Evolutionary conservation across 2,113 vertebrate genomes (phyloP), one percentile per base, ranked within the genome.

Genomic region (Herpetotheres cachinnans): DNA sequence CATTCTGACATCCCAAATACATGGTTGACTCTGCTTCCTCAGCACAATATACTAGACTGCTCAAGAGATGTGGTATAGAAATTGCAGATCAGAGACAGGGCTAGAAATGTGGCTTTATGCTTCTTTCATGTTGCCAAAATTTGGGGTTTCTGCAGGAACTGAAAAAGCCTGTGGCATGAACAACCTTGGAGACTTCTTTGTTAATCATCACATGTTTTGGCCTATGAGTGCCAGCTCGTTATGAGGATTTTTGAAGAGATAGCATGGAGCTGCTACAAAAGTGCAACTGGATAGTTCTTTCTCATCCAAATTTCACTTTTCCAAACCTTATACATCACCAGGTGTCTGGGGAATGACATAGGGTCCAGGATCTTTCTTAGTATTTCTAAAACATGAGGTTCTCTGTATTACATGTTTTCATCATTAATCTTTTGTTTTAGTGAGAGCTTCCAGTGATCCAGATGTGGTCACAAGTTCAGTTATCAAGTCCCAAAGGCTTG

Each of bases 351-450:
- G 79, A 77, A 66, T 78, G 17, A 73, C 27, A 32, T 2, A 50
- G 15, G 18, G 42, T 76, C 38, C 62, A 81, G n/a, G 59, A 67
- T 92, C n/a, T 87, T 63, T n/a, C 56, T 82, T 46, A 73, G 26
- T 47, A 21, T 83, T 70, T 83, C 14, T 92, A 78, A 81, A 90
- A 70, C 47, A 47, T 42, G 30, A 85, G 29, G 6, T 83, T 34
- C 40, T 93, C 70, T 72, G 29, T 65, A 56, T 47, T 86, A 42
- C 19, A 17, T 38, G 9, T 91, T 90, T 96, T 85, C 46, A 49
- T 88, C 26, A 78, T 90, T 79, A 86, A 70, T 97, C 82, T 90
- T 94, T 30, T 52, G 25, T 29, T 88, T 93, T 83, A 63, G 29
- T 83, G 46, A 86, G 63, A 77, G 40, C n/a, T 90, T 95, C 63